phyloP scores from a whole-genome alignment of 1,140 invertebrate genomes.

The Halesus radiatus region DNA sequence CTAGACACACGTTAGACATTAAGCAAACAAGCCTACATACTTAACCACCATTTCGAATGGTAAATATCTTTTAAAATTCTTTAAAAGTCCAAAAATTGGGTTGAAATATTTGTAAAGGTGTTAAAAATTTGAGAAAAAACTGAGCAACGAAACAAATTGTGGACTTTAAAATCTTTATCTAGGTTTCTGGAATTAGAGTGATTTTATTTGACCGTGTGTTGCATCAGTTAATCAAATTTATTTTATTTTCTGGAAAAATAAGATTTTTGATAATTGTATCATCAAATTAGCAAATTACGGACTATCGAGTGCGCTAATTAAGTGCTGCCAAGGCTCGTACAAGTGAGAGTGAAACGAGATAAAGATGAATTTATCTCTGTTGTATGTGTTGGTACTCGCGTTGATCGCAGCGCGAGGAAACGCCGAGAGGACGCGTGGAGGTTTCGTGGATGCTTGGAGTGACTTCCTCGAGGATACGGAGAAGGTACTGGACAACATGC shows the following conservation, averaged over 20 bases:
- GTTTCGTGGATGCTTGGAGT: slow-evolving; percentile 47
- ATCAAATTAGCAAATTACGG: not conserved
- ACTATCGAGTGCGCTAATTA: not conserved
- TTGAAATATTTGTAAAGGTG: too few relatives aligned
- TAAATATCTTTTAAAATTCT: not conserved
- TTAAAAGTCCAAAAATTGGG: too few relatives aligned
- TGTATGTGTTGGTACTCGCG: not conserved
- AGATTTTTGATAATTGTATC: not conserved
- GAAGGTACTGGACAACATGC: slow-evolving; percentile 31
- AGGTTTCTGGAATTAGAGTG: too few relatives aligned
- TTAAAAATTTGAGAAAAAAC: too few relatives aligned
- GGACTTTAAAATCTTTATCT: too few relatives aligned
- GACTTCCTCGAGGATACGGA: slow-evolving; percentile 48
- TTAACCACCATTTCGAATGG: not conserved
- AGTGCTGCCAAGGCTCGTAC: not conserved
- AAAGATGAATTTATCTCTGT: not conserved
- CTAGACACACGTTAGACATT: not conserved
- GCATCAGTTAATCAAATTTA: too few relatives aligned
- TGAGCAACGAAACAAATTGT: too few relatives aligned
- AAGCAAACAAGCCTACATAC: not conserved
- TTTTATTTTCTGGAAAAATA: not conserved
- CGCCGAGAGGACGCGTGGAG: not conserved
- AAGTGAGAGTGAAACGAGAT: not conserved
- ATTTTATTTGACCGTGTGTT: too few relatives aligned
- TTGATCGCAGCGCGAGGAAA: not conserved